These are phyloP conservation scores for Pantherophis alleghaniensis DNA, from an alignment of 2,797 vertebrate species.

Conservation along the genomic window DNA sequence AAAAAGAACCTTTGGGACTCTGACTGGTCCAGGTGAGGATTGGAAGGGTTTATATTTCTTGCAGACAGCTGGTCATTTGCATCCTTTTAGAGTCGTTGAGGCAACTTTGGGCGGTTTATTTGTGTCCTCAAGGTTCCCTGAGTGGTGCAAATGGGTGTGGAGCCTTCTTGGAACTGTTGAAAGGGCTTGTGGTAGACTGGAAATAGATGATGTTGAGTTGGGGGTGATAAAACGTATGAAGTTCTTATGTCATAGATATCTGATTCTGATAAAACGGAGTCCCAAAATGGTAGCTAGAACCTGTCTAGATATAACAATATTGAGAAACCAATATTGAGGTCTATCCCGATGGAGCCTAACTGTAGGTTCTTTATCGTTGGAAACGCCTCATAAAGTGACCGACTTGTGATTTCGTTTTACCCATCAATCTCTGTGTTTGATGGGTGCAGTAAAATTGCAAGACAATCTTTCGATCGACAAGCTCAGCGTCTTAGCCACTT, in stretches of 20 bases:
- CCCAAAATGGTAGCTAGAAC: neutral
- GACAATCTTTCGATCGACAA: conserved; percentile 56
- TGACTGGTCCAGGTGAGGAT: too few species aligned
- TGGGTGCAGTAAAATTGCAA: conserved; percentile 76
- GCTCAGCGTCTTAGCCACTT: too few species aligned
- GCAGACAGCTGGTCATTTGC: too few species aligned
- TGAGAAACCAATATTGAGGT: conserved; percentile 70
- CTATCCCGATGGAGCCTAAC: conserved; percentile 83
- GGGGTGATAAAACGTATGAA: neutral
- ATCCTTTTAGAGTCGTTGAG: too few species aligned
- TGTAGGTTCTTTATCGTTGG: conserved; percentile 80
- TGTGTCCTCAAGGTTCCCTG: too few species aligned
- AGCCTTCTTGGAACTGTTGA: neutral
- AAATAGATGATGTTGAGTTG: too few species aligned
- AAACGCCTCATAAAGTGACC: conserved; percentile 83
- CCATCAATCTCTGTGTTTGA: conserved; percentile 67
- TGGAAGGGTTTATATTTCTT: too few species aligned
- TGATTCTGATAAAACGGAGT: neutral
- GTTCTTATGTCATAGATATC: fast-evolving
- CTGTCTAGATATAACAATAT: neutral
- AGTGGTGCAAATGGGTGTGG: too few species aligned
- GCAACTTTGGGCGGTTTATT: too few species aligned
- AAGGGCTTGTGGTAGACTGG: neutral
- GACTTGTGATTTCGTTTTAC: conserved; percentile 75
- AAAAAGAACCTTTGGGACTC: too few species aligned